These are phyloP conservation scores for Pristionchus entomophagus DNA, from an alignment of 2,888 invertebrate genomes.

Conservation along the genomic window DNA sequence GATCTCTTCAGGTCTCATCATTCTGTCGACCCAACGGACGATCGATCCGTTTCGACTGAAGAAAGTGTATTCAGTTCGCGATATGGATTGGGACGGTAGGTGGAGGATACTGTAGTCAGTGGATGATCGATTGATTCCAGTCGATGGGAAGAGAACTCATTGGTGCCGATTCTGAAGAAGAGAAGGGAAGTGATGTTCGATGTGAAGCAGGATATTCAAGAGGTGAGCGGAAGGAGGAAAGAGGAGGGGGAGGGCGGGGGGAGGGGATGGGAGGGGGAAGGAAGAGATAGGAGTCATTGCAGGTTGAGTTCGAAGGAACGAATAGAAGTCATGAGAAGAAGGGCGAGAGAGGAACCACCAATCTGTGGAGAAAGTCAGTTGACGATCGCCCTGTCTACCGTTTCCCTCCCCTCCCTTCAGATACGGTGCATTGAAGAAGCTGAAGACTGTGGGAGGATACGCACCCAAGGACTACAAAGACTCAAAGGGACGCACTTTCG, in stretches of 20 bases:
- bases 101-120: neutral
- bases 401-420: neutral
- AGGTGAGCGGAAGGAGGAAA: no score
- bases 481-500: constrained; percentile 25
- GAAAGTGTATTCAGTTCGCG: neutral
- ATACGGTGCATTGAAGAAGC: constrained; percentile 38
- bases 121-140: neutral
- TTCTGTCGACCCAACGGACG: neutral
- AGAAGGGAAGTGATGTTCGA: constrained; percentile 18
- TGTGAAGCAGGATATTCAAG: constrained; percentile 27
- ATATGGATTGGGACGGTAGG: constrained; percentile 20
- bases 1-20: neutral
- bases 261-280: neutral
- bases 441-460: constrained; percentile 34
- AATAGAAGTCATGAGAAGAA: constrained; percentile 43
- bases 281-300: neutral
- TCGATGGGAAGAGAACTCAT: neutral
- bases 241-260: neutral
- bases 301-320: constrained; percentile 15
- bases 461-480: neutral
- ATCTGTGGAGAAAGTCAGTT: constrained; percentile 39
- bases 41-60: neutral
- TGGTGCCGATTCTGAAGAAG: neutral
- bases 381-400: neutral
- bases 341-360: constrained; percentile 38